These are phyloP conservation scores for Drosophila maculinotata DNA, from an alignment of 2,888 invertebrate species.

Conservation along the genomic window DNA sequence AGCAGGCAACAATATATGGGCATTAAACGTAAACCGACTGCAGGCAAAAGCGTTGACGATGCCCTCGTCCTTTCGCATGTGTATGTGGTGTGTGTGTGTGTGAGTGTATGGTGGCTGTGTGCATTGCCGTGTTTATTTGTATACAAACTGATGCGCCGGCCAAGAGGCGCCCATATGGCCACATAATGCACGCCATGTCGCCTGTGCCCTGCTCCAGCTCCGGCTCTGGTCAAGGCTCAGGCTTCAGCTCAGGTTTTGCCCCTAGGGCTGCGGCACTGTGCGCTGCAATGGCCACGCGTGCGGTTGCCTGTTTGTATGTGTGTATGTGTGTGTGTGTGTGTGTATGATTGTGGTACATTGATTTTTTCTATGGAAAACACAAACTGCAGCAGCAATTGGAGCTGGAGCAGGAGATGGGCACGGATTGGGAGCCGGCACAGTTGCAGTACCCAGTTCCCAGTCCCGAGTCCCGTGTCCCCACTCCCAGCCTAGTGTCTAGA, in stretches of 20 bases:
- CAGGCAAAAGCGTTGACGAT: constrained; percentile 45
- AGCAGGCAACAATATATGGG: constrained; percentile 81
- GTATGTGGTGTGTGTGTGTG: constrained; percentile 6
- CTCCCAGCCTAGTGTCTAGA: constrained; percentile 13
- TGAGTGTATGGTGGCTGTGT: constrained; percentile 40
- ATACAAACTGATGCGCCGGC: constrained; percentile 61
- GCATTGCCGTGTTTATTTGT: constrained; percentile 77
- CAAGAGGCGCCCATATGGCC: constrained; percentile 62
- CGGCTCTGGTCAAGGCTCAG: neutral
- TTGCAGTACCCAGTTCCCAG: neutral
- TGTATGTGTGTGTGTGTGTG: constrained; percentile 29
- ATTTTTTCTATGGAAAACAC: constrained; percentile 52
- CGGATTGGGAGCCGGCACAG: constrained; percentile 13
- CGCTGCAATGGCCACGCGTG: constrained; percentile 51
- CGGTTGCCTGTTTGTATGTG: constrained; percentile 24
- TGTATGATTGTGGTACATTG: constrained; percentile 59
- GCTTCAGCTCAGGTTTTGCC: constrained; percentile 16
- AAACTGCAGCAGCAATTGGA: constrained; percentile 22
- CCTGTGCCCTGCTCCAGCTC: constrained; percentile 23
- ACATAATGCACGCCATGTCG: constrained; percentile 73
- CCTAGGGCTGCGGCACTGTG: constrained; percentile 28
- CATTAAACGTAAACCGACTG: constrained; percentile 79
- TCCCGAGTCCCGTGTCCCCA: neutral
- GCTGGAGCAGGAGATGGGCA: constrained; percentile 12
- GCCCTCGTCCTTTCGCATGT: constrained; percentile 21